Conservation (phyloP, 1,140 invertebrate genomes). For the Drosophila punjabiensis region DNA sequence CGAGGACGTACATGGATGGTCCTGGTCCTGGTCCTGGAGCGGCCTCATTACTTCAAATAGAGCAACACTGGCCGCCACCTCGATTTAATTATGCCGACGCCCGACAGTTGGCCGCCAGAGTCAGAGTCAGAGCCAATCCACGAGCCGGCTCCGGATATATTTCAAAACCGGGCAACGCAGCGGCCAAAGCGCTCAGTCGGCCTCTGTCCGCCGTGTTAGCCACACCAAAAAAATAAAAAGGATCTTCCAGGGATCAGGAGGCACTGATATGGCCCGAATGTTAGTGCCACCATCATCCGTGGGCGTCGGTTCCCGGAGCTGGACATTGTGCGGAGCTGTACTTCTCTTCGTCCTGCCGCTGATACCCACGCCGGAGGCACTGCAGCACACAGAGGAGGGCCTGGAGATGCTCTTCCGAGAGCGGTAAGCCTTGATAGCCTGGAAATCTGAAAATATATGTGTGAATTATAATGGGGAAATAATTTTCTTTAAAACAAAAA, state of each 20-base stretch:
- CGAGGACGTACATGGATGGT: constrained; percentile 12
- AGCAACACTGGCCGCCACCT: constrained; percentile 17
- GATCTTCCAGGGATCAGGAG: neutral
- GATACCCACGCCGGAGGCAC: constrained; percentile 57
- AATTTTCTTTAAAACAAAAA: neutral
- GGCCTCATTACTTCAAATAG: constrained; percentile 78
- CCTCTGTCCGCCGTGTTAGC: constrained; percentile 43
- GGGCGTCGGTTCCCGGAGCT: constrained; percentile 33
- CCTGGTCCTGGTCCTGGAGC: neutral
- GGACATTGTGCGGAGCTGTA: constrained; percentile 61
- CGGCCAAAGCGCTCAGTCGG: constrained; percentile 58
- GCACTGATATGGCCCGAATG: constrained; percentile 2
- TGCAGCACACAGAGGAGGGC: constrained; percentile 83
- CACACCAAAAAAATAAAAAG: constrained; percentile 7
- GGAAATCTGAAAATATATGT: neutral
- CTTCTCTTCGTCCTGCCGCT: constrained; percentile 67
- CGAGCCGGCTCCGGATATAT: constrained; percentile 52
- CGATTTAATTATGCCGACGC: constrained; percentile 73
- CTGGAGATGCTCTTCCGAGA: constrained; percentile 85
- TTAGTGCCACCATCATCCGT: constrained; percentile 8
- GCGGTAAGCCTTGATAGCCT: constrained; percentile 68
- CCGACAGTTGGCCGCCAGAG: constrained; percentile 44
- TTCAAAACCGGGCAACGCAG: constrained; percentile 61
- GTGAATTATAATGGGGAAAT: neutral
- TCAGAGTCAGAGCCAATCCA: neutral